These are phyloP conservation scores for Calosoma granatense DNA, from an alignment of 1,140 invertebrate genomes.

Conservation along the genomic window DNA sequence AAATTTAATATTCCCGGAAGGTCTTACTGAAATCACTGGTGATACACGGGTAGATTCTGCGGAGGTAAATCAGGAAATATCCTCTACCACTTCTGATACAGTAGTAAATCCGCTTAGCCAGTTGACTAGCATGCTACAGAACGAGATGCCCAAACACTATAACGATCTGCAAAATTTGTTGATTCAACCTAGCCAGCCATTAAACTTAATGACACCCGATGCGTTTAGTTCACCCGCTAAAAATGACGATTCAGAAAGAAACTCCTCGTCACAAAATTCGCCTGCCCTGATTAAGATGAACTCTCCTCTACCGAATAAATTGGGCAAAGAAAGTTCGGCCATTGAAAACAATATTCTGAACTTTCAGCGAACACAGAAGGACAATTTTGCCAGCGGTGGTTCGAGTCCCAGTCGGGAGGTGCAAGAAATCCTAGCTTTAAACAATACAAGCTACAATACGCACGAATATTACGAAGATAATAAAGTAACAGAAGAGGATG, in stretches of 20 bases:
- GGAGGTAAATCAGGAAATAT: conserved; percentile 14
- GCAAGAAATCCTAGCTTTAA: conserved; percentile 59
- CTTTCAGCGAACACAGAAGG: conserved; percentile 28
- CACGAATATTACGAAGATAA: conserved; percentile 30
- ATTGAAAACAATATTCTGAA: background rate
- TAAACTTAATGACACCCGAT: conserved; percentile 78
- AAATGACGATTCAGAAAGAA: background rate
- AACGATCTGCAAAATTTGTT: conserved; percentile 30
- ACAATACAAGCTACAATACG: conserved; percentile 32
- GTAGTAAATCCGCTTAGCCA: background rate
- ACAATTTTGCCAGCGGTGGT: conserved; percentile 52
- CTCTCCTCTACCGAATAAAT: background rate
- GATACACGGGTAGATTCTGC: conserved; percentile 22
- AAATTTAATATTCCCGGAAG: conserved; percentile 11
- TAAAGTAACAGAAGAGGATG: background rate
- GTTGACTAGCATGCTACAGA: background rate
- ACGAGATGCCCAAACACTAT: conserved; percentile 22
- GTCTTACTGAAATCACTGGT: conserved; percentile 11
- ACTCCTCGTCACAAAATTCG: background rate
- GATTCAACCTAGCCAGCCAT: conserved; percentile 21
- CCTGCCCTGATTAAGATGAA: background rate
- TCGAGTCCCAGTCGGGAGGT: conserved; percentile 82
- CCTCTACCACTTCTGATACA: conserved; percentile 12
- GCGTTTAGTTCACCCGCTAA: conserved; percentile 60
- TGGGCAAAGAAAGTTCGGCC: background rate